A percentile compares a stretch with the other conserved stretches of the same genome.
phyloP scores from a whole-genome alignment of 2,797 vertebrate genomes.

The Anisognathus igniventris region DNA sequence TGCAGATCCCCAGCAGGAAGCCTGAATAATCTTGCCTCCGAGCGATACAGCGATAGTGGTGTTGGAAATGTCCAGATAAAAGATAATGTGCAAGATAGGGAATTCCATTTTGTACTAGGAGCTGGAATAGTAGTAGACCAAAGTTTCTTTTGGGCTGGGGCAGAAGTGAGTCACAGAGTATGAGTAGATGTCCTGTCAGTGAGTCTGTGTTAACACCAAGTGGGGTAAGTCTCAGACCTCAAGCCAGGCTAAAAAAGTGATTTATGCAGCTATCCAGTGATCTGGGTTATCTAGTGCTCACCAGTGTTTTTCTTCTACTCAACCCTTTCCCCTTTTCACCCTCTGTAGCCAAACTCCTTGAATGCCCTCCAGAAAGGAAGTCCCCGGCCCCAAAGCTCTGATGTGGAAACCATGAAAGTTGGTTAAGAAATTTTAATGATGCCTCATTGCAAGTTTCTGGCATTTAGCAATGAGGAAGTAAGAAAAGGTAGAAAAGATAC shows the following conservation, averaged over 20 bases:
- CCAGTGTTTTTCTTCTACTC: not conserved
- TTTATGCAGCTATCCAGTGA: not conserved
- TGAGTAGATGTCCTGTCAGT: not conserved
- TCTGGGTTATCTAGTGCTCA: not conserved
- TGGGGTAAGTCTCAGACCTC: not conserved
- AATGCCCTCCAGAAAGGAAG: not conserved
- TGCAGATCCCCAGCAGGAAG: not conserved
- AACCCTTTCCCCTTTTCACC: not conserved
- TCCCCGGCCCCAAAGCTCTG: not conserved
- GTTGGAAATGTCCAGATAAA: not conserved
- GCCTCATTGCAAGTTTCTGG: not conserved
- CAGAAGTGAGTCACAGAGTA: not conserved
- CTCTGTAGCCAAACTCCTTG: not conserved
- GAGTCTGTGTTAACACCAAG: not conserved
- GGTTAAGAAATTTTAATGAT: not conserved
- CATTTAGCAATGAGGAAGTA: not conserved
- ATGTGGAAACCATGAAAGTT: not conserved
- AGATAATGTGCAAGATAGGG: not conserved
- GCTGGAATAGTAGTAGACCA: not conserved
- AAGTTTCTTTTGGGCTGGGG: not conserved
- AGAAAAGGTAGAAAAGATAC: not conserved
- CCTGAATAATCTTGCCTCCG: not conserved
- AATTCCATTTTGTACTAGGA: not conserved
- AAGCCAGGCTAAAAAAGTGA: not conserved
- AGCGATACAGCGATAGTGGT: accelerated